Evolutionary conservation across 2,113 vertebrate species (phyloP), one percentile per base, ranked within the genome.

Genomic region (Oncorhynchus mykiss): DNA sequence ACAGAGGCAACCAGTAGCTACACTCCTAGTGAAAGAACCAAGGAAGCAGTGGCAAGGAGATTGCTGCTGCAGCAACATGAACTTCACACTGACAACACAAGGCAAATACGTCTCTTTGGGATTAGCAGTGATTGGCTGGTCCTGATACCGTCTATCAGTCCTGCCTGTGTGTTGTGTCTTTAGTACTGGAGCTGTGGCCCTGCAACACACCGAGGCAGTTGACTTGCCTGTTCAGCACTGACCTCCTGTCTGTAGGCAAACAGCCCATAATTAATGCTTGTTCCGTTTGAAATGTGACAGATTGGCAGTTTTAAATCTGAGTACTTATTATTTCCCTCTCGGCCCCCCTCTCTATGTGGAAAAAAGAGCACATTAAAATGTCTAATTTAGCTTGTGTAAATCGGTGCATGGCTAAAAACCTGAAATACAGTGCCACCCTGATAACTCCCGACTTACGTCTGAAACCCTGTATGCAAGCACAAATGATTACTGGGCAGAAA

Each of bases 241-340:
- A 72, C 71, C 81, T 24, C 73, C 71, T 65, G 49, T 27, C 60
- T 24, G 20, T 39, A 79, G 70, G 70, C 75, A 72, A 74, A 78
- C 82, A 70, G 76, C 25, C 71, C 34, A 85, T 82, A 78, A 85
- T 80, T 80, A 80, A 82, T 60, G 39, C 78, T 71, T 1, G 16
- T 51, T 51, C 68, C 11, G 1, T 67, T 39, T 51, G 5, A 73
- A 72, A 48, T 14, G 24, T 69, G 74, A 82, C 14, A 65, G 77
- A 82, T 74, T 74, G 72, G 31, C 75, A 72, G 71, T 57, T 18
- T 62, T 34, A 64, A 57, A 64, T 57, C 54, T 2, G 4, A 57
- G 14, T 57, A 57, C 54, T 57, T 57, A 57, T 57, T 57, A 4
- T 57, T 20, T 20, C 54, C 22, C 25, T 66, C 22, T 25, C 25